phyloP scores from a whole-genome alignment of 2,113 vertebrate genomes.

The Rattus rattus region DNA sequence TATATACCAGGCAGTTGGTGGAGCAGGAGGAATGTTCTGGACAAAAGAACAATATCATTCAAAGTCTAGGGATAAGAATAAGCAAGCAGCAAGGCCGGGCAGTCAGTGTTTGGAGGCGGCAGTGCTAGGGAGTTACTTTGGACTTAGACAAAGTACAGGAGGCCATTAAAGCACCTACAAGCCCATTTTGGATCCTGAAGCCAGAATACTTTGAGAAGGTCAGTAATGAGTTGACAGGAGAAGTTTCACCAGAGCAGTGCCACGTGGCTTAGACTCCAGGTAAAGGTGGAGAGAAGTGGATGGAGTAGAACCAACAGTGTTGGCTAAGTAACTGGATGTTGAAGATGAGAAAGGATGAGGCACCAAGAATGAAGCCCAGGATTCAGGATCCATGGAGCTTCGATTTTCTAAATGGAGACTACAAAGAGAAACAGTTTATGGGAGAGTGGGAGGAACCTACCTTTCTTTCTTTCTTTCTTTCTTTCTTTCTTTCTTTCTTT shows the following conservation, averaged over 20 bases:
- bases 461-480: neutral
- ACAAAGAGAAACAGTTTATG: neutral
- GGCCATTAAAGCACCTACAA: neutral
- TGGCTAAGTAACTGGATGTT: neutral
- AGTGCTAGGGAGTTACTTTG: neutral
- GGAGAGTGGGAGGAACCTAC: neutral
- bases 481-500: too few species aligned
- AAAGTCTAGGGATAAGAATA: neutral
- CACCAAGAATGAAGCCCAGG: neutral
- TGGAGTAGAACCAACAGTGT: neutral
- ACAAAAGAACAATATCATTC: neutral
- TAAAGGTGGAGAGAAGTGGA: neutral
- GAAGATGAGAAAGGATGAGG: neutral
- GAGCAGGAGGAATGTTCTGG: neutral
- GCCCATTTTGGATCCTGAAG: neutral
- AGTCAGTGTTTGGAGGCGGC: neutral
- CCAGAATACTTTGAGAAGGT: neutral
- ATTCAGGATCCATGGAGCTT: neutral
- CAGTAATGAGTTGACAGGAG: neutral
- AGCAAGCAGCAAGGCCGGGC: neutral
- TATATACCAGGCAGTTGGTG: neutral
- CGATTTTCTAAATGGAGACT: neutral
- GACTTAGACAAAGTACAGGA: neutral
- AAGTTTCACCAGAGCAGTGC: neutral
- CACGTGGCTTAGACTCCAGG: neutral